A percentile compares a stretch with the other conserved stretches of the same genome.
phyloP scores from a whole-genome alignment of 2,888 invertebrate species.

The Lycaena phlaeas region DNA sequence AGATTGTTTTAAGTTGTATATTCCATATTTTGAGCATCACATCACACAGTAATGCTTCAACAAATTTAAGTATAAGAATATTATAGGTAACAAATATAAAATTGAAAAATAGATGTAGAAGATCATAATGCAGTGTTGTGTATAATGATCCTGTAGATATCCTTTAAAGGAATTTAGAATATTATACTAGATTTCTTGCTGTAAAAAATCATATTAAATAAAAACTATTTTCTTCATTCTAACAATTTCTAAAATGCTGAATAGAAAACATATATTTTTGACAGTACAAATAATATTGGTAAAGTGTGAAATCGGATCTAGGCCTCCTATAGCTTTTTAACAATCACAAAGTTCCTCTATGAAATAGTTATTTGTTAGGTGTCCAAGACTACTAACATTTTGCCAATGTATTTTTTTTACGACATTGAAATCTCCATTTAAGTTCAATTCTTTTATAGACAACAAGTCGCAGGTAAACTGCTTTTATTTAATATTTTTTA shows the following conservation, averaged over 20 bases:
- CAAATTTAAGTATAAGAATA: slow-evolving; percentile 7
- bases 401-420: no score
- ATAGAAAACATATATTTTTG: slow-evolving; percentile 3
- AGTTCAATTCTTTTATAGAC: no score
- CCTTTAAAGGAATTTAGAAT: neutral
- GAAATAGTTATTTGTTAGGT: neutral
- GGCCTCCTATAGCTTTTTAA: slow-evolving; percentile 4
- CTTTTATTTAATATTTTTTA: no score
- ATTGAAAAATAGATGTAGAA: neutral
- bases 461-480: no score
- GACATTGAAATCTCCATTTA: no score
- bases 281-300: neutral
- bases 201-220: neutral
- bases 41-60: slow-evolving; percentile 21
- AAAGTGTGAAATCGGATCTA: neutral
- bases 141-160: neutral
- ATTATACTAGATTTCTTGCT: neutral
- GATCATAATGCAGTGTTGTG: neutral
- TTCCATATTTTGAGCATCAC: slow-evolving; percentile 28
- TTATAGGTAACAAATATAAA: slow-evolving; percentile 7
- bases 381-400: neutral
- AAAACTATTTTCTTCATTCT: slow-evolving; percentile 2
- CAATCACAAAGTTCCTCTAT: slow-evolving; percentile 5
- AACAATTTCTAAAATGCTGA: neutral
- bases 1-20: slow-evolving; percentile 34